Evolutionary conservation across 2,888 invertebrate species (phyloP), one percentile per base, ranked within the genome.

Genomic region (Hymenopus coronatus): DNA sequence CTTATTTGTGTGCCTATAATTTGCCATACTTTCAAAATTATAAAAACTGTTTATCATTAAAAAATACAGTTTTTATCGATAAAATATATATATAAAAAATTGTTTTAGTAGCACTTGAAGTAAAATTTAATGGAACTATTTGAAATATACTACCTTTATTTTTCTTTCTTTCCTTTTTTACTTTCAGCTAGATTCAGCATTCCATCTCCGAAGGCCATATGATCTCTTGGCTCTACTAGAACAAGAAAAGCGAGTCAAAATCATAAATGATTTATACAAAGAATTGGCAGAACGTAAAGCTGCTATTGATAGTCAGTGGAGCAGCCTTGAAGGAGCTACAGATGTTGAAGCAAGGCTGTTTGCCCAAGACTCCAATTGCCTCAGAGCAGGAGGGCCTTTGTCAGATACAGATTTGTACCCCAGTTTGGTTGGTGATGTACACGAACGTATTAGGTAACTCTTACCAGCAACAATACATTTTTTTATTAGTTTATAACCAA

Each of bases 181-280:
- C 88, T 93, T 94, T 89, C 93, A 97, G 97, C 93, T 95, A 91
- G 96, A 96, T 92, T 96, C 97, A 6, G 95, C 96, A 7, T 97
- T 96, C 93, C 95, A 96, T 92, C 94, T 97, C 93, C 95, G 95
- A 82, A 94, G 95, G 46, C 96, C 97, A 0, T 95, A 96, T 92
- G 97, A 97, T 92, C 94, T 97, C 84, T 93, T 97, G 88, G 95
- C 96, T 4, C 95, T 97, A 91, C 93, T 97, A 91, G 96, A 96
- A 90, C 97, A 97, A 93, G 97, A 97, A 92, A 95, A 95, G 83
- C 94, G 96, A 33, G 95, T 95, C 92, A 94, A 94, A 87, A 94
- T 94, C 90, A 95, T 96, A 85, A 94, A 95, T 90, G 94, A 94
- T 84, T 92, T 96, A 83, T 95, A 96, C 92, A 94, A 95, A 91